A percentile compares a stretch with the other conserved stretches of the same genome.
These are phyloP conservation scores for Calliphora vicina DNA, from an alignment of 1,140 invertebrate genomes.

Conservation along the genomic window DNA sequence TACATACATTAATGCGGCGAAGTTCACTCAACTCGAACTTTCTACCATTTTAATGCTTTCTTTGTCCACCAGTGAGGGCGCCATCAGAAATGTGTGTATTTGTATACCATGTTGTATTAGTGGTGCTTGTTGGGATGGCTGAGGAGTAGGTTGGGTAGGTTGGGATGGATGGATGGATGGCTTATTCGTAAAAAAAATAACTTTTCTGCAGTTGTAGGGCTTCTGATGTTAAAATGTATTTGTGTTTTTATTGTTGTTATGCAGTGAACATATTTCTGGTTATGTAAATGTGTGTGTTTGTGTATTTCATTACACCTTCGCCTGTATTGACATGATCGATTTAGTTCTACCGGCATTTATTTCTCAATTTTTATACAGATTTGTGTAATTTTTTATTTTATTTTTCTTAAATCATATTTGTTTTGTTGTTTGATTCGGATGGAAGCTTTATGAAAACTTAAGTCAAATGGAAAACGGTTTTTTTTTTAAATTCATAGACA, in stretches of 20 bases:
- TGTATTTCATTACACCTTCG: too few relatives aligned
- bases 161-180: too few relatives aligned
- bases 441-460: too few relatives aligned
- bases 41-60: not conserved
- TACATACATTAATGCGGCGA: not conserved
- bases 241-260: not conserved
- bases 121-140: not conserved
- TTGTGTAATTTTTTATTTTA: too few relatives aligned
- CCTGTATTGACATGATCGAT: too few relatives aligned
- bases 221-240: not conserved
- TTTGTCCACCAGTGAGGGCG: not conserved
- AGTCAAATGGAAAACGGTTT: too few relatives aligned
- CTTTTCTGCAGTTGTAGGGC: not conserved
- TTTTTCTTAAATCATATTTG: too few relatives aligned
- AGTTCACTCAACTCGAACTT: not conserved
- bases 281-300: too few relatives aligned
- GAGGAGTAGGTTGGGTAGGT: not conserved
- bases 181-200: not conserved
- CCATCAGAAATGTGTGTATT: not conserved
- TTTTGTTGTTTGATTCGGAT: too few relatives aligned
- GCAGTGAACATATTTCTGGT: not conserved
- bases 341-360: too few relatives aligned
- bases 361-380: too few relatives aligned
- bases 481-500: too few relatives aligned
- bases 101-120: not conserved